These are phyloP conservation scores for Clarias magur DNA, from an alignment of 2,113 vertebrate species.

Conservation along the genomic window DNA sequence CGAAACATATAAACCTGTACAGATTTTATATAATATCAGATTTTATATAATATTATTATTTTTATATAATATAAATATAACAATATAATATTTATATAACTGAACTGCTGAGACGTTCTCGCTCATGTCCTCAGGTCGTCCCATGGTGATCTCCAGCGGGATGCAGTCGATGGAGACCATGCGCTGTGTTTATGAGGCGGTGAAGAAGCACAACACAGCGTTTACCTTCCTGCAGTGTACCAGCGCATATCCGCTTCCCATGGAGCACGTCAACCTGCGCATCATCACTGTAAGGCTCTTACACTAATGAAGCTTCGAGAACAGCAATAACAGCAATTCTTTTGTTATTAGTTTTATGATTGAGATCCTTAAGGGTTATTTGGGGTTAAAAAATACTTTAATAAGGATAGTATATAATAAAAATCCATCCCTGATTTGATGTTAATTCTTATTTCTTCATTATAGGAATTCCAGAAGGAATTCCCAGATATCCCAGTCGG, in stretches of 20 bases:
- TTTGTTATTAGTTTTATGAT: background rate
- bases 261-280: constrained; percentile 86
- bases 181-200: constrained; percentile 85
- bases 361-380: background rate
- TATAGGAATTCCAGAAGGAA: constrained; percentile 88
- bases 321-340: no score
- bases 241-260: constrained; percentile 88
- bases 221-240: constrained; percentile 97
- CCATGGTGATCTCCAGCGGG: constrained; percentile 97
- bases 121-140: constrained; percentile 76
- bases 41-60: no score
- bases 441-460: background rate
- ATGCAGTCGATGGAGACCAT: constrained; percentile 97
- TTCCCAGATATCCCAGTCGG: constrained; percentile 97
- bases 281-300: constrained; percentile 70
- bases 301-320: background rate
- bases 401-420: background rate
- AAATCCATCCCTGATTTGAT: background rate
- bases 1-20: background rate
- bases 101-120: background rate
- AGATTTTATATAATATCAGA: background rate
- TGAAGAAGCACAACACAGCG: constrained; percentile 89
- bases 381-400: background rate
- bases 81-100: no score
- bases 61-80: no score